Evolutionary conservation across 2,113 vertebrate genomes (phyloP), one percentile per base, ranked within the genome.

Genomic region (Notarius lentiginosus): DNA sequence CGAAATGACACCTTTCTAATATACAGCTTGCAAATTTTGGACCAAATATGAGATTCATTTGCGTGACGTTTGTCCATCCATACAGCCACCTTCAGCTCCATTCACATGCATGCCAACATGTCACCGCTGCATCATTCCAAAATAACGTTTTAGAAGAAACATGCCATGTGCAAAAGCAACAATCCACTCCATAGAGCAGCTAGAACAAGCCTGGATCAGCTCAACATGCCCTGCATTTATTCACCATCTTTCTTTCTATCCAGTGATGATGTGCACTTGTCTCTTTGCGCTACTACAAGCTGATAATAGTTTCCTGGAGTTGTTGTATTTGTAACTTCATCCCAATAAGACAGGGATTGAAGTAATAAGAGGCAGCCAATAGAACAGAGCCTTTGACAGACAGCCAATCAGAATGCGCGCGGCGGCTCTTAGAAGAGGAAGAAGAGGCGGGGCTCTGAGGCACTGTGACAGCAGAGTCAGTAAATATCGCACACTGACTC

Each of bases 271-370:
- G 12, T 15, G 27, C 30, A 30, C 83, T 47, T 58, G 77, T 68
- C 61, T 68, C 73, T 79, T 66, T 79, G 60, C 72, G 61, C 61
- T 20, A 14, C 34, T 56, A 14, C 66, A 83, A 79, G 56, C 56
- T 79, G 85, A 70, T 83, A 27, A 85, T 85, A 55, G 60, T 82
- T 89, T 83, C 84, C 84, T 86, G 72, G 84, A 82, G 86, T 82
- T 85, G 88, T 88, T 86, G 87, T 27, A 84, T 83, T 88, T 90
- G 89, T 89, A 87, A 87, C 81, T 85, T 87, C 56, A 89, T 77
- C 65, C 79, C 55, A 85, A 87, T 87, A 86, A 79, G 22, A 79
- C 60, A 11, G 41, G 79, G n/a, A 81, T 76, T 55, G 51, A 84
- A 30, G 72, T n/a, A 86, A 27, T 17, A 41, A 58, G 22, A 20